A percentile compares a stretch with the other conserved stretches of the same genome.
Evolutionary conservation across 2,888 invertebrate genomes (phyloP).

Genomic region (Marronus borbonicus): DNA sequence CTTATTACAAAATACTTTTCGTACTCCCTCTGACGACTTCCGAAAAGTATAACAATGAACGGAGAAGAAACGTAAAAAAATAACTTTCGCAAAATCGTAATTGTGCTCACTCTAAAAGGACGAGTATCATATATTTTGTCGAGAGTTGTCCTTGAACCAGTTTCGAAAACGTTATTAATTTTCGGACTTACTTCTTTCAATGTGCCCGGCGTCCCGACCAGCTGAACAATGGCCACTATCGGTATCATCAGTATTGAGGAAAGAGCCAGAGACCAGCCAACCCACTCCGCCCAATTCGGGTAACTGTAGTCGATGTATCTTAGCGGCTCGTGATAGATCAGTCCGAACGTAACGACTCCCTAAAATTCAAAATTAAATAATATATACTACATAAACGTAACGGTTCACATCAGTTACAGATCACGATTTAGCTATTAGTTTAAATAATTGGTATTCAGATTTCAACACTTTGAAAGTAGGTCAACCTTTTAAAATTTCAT

Average conservation of each 20-base stretch:
- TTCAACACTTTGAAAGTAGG: too few relatives aligned
- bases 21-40: too few relatives aligned
- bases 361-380: conserved; percentile 62
- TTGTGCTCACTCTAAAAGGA: not conserved
- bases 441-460: too few relatives aligned
- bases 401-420: too few relatives aligned
- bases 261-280: conserved; percentile 82
- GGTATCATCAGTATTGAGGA: conserved; percentile 84
- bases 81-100: conserved; percentile 7
- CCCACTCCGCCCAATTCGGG: conserved; percentile 80
- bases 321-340: conserved; percentile 78
- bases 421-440: too few relatives aligned
- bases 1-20: too few relatives aligned
- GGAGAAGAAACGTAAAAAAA: not conserved
- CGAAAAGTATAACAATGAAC: too few relatives aligned
- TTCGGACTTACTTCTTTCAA: conserved; percentile 75
- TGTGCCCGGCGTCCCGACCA: conserved; percentile 79
- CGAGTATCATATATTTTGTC: conserved; percentile 1
- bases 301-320: conserved; percentile 80
- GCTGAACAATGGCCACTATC: conserved; percentile 76
- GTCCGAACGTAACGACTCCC: conserved; percentile 79
- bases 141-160: conserved; percentile 22
- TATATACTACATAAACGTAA: not conserved
- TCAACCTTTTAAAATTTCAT: too few relatives aligned
- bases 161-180: conserved; percentile 34